Base-by-base conservation (phyloP, 2,113 vertebrate species). In the Tychaedon coryphoeus region DNA sequence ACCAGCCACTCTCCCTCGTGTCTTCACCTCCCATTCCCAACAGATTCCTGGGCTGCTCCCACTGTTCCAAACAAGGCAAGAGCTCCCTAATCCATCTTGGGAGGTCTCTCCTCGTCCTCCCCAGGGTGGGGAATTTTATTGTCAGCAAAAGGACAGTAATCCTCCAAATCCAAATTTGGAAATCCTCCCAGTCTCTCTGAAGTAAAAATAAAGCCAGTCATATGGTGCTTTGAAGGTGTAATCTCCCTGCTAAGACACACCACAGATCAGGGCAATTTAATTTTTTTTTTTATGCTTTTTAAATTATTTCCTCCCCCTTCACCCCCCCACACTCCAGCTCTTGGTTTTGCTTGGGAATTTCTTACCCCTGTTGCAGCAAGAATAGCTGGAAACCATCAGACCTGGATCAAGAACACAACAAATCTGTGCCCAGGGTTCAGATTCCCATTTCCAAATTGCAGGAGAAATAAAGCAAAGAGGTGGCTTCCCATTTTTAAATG, bases 151-250 rank as follows among this genome's bases (percentile, higher is more conserved):
- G 92, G 95, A 88, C 67, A 90, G 88, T 97, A 98, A 98, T 98
- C 96, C 89, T 91, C 93, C 96, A 97, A 97, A 97, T 96, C 97
- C 96, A 94, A 96, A 97, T 96, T 95, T 97, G 98, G 97, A 98
- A 92, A 38, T 81, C 88, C 95, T 98, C 96, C 97, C 95, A 28
- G 95, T 70, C 88, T 89, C 96, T 96, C 97, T 96, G 91, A 97
- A 97, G 96, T 91, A 86, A 94, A 96, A 95, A 96, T 96, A 96
- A 97, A 96, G 94, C 93, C 91, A 90, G 91, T 97, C 96, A 97
- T 91, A 92, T 67, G 94, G 93, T 36, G 90, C 92, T 95, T 94
- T 95, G 92, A 92, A 75, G 89, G 91, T 96, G 86, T 97, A 98
- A 98, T 96, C 94, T 86, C 90, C 88, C 94, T 78, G 86, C 56